phyloP scores from a whole-genome alignment of 2,888 invertebrate genomes.

The Tortrix viridana region DNA sequence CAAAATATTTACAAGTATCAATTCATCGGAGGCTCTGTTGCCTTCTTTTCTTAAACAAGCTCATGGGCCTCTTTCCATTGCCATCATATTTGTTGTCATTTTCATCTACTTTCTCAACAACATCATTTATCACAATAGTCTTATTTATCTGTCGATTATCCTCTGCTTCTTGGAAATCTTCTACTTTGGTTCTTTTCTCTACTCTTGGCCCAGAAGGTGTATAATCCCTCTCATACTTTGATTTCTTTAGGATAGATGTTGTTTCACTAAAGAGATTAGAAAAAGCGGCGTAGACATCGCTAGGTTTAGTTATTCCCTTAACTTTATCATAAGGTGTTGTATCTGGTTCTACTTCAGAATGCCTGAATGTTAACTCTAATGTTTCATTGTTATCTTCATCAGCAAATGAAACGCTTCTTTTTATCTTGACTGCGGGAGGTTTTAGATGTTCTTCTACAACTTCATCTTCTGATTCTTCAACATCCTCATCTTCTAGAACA shows the following conservation, averaged over 20 bases:
- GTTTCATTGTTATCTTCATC: constrained; percentile 70
- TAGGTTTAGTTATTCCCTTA: constrained; percentile 69
- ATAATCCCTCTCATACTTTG: constrained; percentile 53
- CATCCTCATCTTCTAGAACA: constrained; percentile 57
- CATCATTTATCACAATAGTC: constrained; percentile 66
- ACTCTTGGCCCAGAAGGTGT: constrained; percentile 20
- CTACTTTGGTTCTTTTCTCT: constrained; percentile 29
- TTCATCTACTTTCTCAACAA: constrained; percentile 57
- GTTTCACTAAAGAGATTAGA: constrained; percentile 57
- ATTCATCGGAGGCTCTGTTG: constrained; percentile 57
- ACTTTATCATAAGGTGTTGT: constrained; percentile 54
- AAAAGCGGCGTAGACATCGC: constrained; percentile 71
- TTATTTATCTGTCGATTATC: constrained; percentile 41
- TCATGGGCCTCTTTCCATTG: constrained; percentile 59
- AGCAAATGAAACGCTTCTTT: constrained; percentile 69
- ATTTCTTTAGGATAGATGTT: constrained; percentile 72
- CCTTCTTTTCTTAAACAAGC: constrained; percentile 72
- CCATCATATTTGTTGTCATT: constrained; percentile 47
- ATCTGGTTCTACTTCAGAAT: constrained; percentile 57
- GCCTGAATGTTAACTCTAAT: constrained; percentile 66
- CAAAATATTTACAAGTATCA: constrained; percentile 14
- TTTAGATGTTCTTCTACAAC: constrained; percentile 41
- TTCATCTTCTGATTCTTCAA: constrained; percentile 46
- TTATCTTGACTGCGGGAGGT: constrained; percentile 43
- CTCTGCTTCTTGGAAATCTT: constrained; percentile 35